phyloP scores from a whole-genome alignment of 2,888 invertebrate species.

The Cheilosia pagana region DNA sequence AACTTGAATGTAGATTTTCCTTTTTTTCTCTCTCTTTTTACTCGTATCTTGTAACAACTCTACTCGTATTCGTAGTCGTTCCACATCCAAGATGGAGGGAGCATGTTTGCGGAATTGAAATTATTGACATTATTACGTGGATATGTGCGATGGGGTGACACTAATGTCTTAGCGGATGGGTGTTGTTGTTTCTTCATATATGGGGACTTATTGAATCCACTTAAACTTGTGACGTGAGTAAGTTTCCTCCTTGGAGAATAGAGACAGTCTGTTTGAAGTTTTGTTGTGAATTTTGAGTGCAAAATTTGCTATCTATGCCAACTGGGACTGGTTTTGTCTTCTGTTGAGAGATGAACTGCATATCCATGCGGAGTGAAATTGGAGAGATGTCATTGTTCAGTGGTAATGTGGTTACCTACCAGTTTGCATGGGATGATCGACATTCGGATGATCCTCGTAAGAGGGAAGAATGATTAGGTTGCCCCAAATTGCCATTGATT shows the following conservation, averaged over 20 bases:
- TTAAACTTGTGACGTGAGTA: not conserved
- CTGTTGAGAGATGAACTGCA: no score
- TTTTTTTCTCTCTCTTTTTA: not conserved
- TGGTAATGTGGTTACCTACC: no score
- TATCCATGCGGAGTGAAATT: no score
- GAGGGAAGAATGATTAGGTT: no score
- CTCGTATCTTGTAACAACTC: not conserved
- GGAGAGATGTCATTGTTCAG: no score
- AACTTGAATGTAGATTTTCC: not conserved
- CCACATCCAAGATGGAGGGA: not conserved
- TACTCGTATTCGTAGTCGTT: no score
- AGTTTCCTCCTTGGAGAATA: not conserved
- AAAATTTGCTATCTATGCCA: no score
- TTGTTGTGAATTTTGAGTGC: no score
- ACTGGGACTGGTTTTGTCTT: no score
- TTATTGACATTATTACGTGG: slow-evolving; percentile 25
- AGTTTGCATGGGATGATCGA: no score
- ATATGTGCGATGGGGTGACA: slow-evolving; percentile 1
- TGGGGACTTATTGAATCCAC: slow-evolving; percentile 1
- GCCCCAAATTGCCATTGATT: no score
- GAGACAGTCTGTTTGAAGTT: not conserved
- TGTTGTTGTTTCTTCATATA: not conserved
- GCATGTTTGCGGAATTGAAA: slow-evolving; percentile 13
- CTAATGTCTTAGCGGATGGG: not conserved
- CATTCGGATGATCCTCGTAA: no score